A percentile compares a stretch with the other conserved stretches of the same genome.
Evolutionary conservation across 2,113 vertebrate species (phyloP).

Genomic region (Bos indicus): DNA sequence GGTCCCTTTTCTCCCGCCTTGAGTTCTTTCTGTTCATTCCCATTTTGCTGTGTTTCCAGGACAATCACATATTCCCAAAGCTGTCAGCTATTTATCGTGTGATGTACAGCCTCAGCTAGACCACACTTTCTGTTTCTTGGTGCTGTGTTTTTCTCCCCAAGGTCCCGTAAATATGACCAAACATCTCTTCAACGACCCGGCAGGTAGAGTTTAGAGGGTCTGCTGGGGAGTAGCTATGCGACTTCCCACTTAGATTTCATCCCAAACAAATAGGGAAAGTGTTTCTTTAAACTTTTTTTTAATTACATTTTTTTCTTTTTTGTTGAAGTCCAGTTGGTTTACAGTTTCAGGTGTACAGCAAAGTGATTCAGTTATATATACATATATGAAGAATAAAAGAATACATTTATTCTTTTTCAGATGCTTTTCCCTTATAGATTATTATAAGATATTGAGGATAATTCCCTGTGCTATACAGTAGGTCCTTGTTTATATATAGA

Average conservation of each 20-base stretch:
- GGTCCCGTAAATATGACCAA: not conserved
- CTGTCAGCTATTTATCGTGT: slow-evolving; percentile 47
- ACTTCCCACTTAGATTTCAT: not conserved
- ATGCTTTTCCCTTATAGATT: not conserved
- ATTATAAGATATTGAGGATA: not conserved
- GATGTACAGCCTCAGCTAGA: not conserved
- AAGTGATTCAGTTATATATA: not conserved
- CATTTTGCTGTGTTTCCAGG: not conserved
- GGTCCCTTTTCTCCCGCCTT: not conserved
- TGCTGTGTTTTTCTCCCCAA: not conserved
- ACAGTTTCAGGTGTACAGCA: not conserved
- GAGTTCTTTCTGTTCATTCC: slow-evolving; percentile 14
- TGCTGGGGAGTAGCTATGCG: not conserved
- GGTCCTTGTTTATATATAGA: not conserved
- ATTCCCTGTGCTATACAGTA: not conserved
- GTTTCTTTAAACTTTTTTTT: not conserved
- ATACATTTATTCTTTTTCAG: not conserved
- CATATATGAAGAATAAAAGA: not conserved
- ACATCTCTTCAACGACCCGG: not conserved
- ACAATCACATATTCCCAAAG: slow-evolving; percentile 37
- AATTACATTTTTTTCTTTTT: not conserved
- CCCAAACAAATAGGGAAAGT: not conserved
- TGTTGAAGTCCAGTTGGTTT: not conserved
- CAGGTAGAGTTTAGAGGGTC: not conserved
- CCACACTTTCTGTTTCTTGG: not conserved